Evolutionary conservation across 2,113 vertebrate genomes (phyloP), one percentile per base, ranked within the genome.

Genomic region (Ameiurus melas): DNA sequence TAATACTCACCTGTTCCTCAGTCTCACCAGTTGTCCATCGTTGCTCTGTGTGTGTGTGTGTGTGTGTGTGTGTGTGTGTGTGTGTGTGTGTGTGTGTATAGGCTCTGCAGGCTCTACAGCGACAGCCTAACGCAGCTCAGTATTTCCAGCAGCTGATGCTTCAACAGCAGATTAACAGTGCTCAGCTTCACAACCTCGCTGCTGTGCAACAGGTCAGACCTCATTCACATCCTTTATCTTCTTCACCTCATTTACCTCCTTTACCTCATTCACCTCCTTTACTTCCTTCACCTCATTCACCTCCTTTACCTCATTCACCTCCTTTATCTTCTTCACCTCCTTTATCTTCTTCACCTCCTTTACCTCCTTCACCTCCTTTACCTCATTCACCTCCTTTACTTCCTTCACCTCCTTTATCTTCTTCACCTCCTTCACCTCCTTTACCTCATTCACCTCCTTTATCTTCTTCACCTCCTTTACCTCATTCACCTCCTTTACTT

Each of bases 81-180:
- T n/a, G 71, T 62, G 73, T 53, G 84, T 82, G 58, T 64, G 12
- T 30, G 43, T 39, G 30, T 86, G n/a, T 53, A 0, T 53, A 99
- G 98, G 98, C 98, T 85, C 94, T 99, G 39, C 98, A 99, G 90
- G 98, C 98, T 0, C 93, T 99, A 70, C 98, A 99, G 93, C 96
- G 98, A 85, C 98, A 99, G 92, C 98, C 98, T 47, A 98, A 99
- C 90, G 98, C 98, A 36, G 98, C 98, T 80, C 98, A 99, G 92
- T 99, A 99, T 91, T 99, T 99, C 88, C 98, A 99, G 92, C 98
- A 99, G 92, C 97, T 99, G 88, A 99, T 99, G 98, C 95, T 99
- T 82, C 98, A 99, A 91, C 98, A 99, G 94, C 98, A 99, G 93
- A 97, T 99, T 93, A 99, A 95, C 89, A 99, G 93, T 86, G 98